phyloP scores from a whole-genome alignment of 2,888 invertebrate genomes.

The Abrostola tripartita region DNA sequence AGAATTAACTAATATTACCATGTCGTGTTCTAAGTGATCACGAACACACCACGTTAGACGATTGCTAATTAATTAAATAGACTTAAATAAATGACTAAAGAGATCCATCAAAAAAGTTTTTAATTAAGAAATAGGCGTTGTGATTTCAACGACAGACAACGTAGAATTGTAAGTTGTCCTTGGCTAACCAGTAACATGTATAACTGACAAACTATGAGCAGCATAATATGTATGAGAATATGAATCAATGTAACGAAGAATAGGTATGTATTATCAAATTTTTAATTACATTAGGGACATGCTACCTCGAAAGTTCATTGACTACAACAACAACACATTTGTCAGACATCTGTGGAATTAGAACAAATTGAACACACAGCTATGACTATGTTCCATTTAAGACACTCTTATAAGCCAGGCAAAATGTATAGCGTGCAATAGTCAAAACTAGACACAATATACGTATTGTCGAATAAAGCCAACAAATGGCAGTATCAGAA shows the following conservation, averaged over 20 bases:
- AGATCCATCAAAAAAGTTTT: background rate
- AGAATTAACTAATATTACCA: slow-evolving; percentile 19
- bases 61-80: background rate
- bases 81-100: background rate
- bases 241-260: too few species aligned
- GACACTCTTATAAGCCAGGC: slow-evolving; percentile 6
- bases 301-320: slow-evolving; percentile 26
- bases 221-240: too few species aligned
- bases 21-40: background rate
- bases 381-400: slow-evolving; percentile 2
- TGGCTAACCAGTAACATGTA: background rate
- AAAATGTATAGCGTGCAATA: background rate
- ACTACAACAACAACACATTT: slow-evolving; percentile 34
- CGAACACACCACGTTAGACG: slow-evolving; percentile 4
- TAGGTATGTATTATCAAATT: too few species aligned
- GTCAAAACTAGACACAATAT: slow-evolving; percentile 6
- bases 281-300: too few species aligned
- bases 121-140: background rate
- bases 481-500: slow-evolving; percentile 27
- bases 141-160: background rate
- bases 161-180: background rate
- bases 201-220: background rate
- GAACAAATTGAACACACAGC: background rate
- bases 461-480: slow-evolving; percentile 17
- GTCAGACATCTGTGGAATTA: slow-evolving; percentile 20